Conservation (phyloP, 2,888 invertebrate genomes). For the Leptarthrus brevirostris region DNA sequence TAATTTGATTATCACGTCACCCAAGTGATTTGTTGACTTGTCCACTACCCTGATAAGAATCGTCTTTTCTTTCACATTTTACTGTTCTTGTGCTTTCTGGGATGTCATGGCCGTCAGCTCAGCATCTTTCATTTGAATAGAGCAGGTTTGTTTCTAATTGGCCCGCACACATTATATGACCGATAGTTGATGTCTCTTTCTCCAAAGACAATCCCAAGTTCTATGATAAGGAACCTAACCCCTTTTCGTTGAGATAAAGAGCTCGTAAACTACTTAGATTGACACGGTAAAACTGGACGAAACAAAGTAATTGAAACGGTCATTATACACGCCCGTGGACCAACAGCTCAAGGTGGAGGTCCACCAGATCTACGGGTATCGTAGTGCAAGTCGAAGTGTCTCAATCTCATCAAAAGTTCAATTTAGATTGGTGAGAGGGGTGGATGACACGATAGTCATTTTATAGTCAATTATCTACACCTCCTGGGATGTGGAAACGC, state of each 20-base stretch:
- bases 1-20: conserved; percentile 59
- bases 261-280: conserved; percentile 26
- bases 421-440: conserved; percentile 30
- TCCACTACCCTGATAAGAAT: conserved; percentile 35
- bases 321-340: conserved; percentile 27
- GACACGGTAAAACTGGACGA: neutral
- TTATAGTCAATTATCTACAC: conserved; percentile 42
- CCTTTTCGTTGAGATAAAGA: conserved; percentile 3
- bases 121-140: neutral
- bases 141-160: conserved; percentile 9
- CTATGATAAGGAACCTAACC: conserved; percentile 9
- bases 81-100: neutral
- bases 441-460: conserved; percentile 24
- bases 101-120: too few relatives aligned
- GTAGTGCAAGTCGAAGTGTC: conserved; percentile 7
- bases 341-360: neutral
- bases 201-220: neutral
- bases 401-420: conserved; percentile 40
- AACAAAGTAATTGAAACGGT: conserved; percentile 30
- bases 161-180: conserved; percentile 6
- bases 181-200: neutral
- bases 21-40: conserved; percentile 57
- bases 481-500: conserved; percentile 15
- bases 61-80: conserved; percentile 29
- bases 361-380: neutral